phyloP scores from a whole-genome alignment of 1,140 invertebrate genomes.

The Ptiloglossa arizonensis region DNA sequence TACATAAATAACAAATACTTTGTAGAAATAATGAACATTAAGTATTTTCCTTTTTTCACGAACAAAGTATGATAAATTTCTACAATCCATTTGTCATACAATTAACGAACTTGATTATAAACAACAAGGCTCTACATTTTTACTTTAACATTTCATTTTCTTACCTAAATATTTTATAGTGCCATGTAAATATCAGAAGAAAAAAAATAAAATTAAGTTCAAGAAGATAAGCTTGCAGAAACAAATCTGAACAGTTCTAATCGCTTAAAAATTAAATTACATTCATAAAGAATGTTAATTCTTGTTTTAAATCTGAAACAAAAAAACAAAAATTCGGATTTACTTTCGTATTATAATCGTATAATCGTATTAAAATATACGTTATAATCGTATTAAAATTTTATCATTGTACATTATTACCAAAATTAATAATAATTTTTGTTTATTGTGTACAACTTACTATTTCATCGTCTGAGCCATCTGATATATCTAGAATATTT shows the following conservation, averaged over 20 bases:
- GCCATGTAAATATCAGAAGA: not conserved
- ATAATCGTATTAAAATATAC: too few relatives aligned
- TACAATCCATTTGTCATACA: too few relatives aligned
- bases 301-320: constrained; percentile 21
- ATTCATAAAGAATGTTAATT: not conserved
- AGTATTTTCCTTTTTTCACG: not conserved
- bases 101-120: not conserved
- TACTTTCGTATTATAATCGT: not conserved
- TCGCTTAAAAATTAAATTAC: not conserved
- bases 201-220: not conserved
- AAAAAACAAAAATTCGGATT: not conserved
- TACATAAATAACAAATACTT: not conserved
- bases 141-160: not conserved
- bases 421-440: too few relatives aligned
- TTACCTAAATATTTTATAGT: not conserved
- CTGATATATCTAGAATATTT: constrained; percentile 4
- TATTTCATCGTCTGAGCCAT: constrained; percentile 20
- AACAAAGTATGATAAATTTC: too few relatives aligned
- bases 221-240: not conserved
- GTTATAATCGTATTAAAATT: too few relatives aligned
- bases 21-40: not conserved
- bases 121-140: not conserved
- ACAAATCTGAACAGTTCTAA: not conserved
- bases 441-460: not conserved
- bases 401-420: too few relatives aligned